Base-by-base conservation (phyloP, 2,888 invertebrate genomes). In the Holacanthella duospinosa region DNA sequence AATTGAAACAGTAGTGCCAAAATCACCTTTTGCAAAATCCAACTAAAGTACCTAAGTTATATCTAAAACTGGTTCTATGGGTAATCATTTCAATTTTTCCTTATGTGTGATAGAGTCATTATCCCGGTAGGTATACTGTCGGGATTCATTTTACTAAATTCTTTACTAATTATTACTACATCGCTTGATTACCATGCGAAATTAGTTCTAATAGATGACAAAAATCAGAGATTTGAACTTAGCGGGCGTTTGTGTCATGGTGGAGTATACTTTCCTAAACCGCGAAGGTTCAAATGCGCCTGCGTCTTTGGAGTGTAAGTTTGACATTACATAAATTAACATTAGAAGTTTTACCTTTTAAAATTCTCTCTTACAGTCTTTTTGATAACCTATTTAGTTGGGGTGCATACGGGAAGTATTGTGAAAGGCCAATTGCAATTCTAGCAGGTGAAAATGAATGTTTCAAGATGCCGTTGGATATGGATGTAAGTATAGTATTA, bases 291-390 rank as follows among this genome's bases (percentile, higher is more conserved):
- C 27, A 53, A 63, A 19, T 69, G 68, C 54, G 59, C 61, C 16
- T 67, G 68, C 36, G 25, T 69, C 19, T 64, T 64, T 6, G 68
- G 68, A 60, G 66, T 69, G 64, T 67, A 59, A 59, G 63, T 28
- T 25, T 48, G 21, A 12, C 1, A 36, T 48, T 48, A 43, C 24
- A 12, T 43, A 59, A 43, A 12, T 24, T 43, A 24, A 59, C 9
- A 21, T 57, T 57, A 19, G 16, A n/a, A 57, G 19, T 28, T 9
- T 58, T 58, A 58, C n/a, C 16, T 48, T 9, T 25, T 48, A 2
- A 48, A 36, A 36, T n/a, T n/a, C n/a, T n/a, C n/a, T n/a, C n/a
- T n/a, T n/a, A n/a, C n/a, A n/a, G n/a, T n/a, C n/a, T n/a, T n/a
- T n/a, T n/a, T 28, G 12, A 2, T 26, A 19, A 29, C 29, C 43